Evolutionary conservation across 2,797 vertebrate species (phyloP), one percentile per base, ranked within the genome.

Genomic region (Menidia menidia): DNA sequence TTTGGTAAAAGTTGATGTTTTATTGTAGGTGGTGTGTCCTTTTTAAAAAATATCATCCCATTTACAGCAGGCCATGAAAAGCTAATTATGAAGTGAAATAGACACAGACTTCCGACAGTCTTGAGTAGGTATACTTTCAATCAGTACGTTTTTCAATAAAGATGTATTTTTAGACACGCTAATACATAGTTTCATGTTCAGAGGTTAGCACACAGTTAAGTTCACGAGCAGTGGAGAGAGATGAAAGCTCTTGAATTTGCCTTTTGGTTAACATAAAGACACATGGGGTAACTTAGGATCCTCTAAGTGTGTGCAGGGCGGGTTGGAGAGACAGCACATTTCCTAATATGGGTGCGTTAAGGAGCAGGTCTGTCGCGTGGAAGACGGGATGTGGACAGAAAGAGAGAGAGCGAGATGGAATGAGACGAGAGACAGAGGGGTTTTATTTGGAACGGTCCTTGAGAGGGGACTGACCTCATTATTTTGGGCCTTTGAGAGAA

Each of bases 381-480:
- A 92, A 84, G 82, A 88, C 61, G 55, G 84, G 88, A 88, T 83
- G 83, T 78, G 71, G 79, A 88, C 69, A 3, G 71, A 84, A 74
- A 80, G 68, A 77, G 85, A 83, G 95, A 81, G 94, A 93, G 95
- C 41, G 41, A 68, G 74, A 73, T 79, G 83, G 88, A 88, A 83
- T 71, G 80, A 71, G 73, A 79, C 62, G 93, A 95, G 91, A 95
- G 95, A 85, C 62, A 62, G 67, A 77, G 71, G 61, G 77, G 62
- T 82, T 90, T 89, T 90, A 89, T 90, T 84, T 87, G 88, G 89
- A 90, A 76, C 81, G 86, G 88, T 88, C 88, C 90, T 92, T 92
- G 86, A 92, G 91, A 93, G 88, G 89, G 86, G 88, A 89, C 84
- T 84, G 87, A 92, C 88, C 91, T 93, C 88, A 88, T 90, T 93